Evolutionary conservation across 2,888 invertebrate species (phyloP), one percentile per base, ranked within the genome.

Genomic region (Epistrophe eligans): DNA sequence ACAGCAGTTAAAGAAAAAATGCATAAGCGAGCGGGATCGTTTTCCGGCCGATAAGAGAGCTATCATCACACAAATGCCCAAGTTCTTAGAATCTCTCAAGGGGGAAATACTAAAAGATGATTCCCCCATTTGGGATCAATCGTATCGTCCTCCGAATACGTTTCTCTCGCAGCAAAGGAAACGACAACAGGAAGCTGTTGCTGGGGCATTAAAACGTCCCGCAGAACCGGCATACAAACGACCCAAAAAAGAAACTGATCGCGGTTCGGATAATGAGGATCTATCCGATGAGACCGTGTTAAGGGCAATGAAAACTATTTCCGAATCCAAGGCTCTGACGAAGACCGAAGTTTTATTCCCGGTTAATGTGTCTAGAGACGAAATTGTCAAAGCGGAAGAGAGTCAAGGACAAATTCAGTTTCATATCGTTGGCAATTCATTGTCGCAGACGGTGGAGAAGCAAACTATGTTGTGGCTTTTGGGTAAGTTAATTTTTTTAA

Each of bases 101-200:
- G 96, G 96, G 87, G 98, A 98, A 91, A 96, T 98, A 73, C 97
- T 97, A 93, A 95, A 96, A 19, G 93, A 95, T 8, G 95, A 94
- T 90, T 98, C 98, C 0, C 97, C 97, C 0, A 97, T 98, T 89
- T 98, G 98, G 98, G 97, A 98, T 93, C 95, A 96, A 0, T 96
- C 98, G 40, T 98, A 97, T 92, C 96, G 96, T 89, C 89, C 89
- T 40, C 89, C 89, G 4, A 88, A 88, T 43, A 84, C 89, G 13
- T 88, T 89, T 57, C 73, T 89, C 8, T 77, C 89, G 45, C 89
- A 90, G 45, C 90, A 89, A 64, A 81, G 89, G n/a, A 90, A 90
- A 64, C 88, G 90, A 4, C 89, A 88, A 28, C 89, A 89, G 40
- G 90, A 90, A 74, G 84, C 82, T 1, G 48, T 79, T 5, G 72